These are phyloP conservation scores for Anastrepha obliqua DNA, from an alignment of 1,140 invertebrate species.

Conservation along the genomic window DNA sequence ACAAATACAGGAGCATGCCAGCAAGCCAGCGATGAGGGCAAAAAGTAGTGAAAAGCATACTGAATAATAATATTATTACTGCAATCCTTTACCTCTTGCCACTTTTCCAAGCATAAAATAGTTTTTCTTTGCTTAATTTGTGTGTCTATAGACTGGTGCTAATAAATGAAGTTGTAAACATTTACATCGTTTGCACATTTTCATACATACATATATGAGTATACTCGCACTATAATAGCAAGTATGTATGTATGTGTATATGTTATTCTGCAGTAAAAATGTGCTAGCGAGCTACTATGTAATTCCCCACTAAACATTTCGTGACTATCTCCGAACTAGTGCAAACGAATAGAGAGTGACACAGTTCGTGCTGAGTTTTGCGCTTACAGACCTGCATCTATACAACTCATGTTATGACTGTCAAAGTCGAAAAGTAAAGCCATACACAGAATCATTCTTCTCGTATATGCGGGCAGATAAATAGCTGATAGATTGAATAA, in stretches of 20 bases:
- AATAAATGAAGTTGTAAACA: constrained; percentile 53
- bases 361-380: too few relatives aligned
- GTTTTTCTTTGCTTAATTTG: constrained; percentile 5
- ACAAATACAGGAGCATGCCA: not conserved
- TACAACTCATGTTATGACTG: too few relatives aligned
- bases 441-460: too few relatives aligned
- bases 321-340: too few relatives aligned
- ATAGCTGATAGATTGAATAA: too few relatives aligned
- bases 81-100: not conserved
- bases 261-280: not conserved
- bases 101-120: constrained; percentile 4
- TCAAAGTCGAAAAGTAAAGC: too few relatives aligned
- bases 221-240: too few relatives aligned
- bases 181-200: constrained; percentile 42
- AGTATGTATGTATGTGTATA: not conserved
- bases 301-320: too few relatives aligned
- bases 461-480: too few relatives aligned
- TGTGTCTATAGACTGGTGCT: constrained; percentile 2
- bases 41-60: constrained; percentile 15
- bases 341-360: too few relatives aligned
- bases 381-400: too few relatives aligned
- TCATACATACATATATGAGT: not conserved
- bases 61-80: constrained; percentile 33
- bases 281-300: too few relatives aligned
- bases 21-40: not conserved